A percentile compares a stretch with the other conserved stretches of the same genome.
Conservation (phyloP, 2,888 invertebrate genomes). For the Anthophora plumipes region DNA sequence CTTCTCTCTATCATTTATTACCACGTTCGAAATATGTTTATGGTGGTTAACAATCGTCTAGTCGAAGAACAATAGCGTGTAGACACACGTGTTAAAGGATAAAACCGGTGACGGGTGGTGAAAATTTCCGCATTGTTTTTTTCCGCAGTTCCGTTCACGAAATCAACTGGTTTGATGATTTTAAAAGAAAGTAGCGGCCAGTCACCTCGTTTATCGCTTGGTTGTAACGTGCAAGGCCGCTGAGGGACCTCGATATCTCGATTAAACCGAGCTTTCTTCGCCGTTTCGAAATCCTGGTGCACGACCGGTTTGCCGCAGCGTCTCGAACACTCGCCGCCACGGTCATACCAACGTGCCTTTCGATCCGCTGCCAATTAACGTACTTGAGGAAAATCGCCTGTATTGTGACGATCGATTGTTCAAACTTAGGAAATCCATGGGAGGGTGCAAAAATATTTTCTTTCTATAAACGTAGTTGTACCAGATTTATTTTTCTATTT, state of each 20-base stretch:
- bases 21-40: too few relatives aligned
- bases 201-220: constrained; percentile 64
- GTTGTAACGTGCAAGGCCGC: constrained; percentile 66
- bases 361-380: constrained; percentile 45
- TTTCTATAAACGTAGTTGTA: too few relatives aligned
- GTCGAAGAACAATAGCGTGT: constrained; percentile 31
- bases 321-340: constrained; percentile 21
- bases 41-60: constrained; percentile 11
- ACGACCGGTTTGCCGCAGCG: constrained; percentile 60
- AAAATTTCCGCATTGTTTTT: constrained; percentile 46
- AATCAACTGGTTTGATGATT: constrained; percentile 20
- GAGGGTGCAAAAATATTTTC: too few relatives aligned
- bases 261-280: constrained; percentile 67
- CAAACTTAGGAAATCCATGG: background rate
- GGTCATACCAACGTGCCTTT: constrained; percentile 36
- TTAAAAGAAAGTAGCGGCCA: constrained; percentile 63
- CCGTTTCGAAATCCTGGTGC: constrained; percentile 66
- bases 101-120: too few relatives aligned
- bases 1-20: too few relatives aligned
- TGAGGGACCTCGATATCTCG: constrained; percentile 67
- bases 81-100: too few relatives aligned
- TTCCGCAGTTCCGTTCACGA: background rate
- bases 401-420: background rate
- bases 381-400: background rate
- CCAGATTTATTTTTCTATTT: background rate